Conservation (phyloP, 2,113 vertebrate species). For the Scophthalmus maximus region DNA sequence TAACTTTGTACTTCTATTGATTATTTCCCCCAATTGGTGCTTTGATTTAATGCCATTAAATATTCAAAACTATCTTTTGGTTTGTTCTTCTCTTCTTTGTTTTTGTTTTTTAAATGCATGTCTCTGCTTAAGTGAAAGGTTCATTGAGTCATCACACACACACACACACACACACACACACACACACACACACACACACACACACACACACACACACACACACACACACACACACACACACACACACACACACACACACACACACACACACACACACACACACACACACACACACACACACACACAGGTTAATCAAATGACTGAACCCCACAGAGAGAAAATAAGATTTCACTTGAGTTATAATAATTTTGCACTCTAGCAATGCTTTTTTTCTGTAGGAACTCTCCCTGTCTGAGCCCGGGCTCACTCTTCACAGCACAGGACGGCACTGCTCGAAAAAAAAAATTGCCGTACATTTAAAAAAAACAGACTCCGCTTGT, state of each 20-base stretch:
- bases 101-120: background rate
- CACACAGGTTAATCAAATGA: slow-evolving; percentile 43
- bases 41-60: slow-evolving; percentile 55
- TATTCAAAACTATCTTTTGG: slow-evolving; percentile 8
- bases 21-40: background rate
- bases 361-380: slow-evolving; percentile 45
- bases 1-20: background rate
- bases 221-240: slow-evolving; percentile 3
- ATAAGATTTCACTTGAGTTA: slow-evolving; percentile 41
- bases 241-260: slow-evolving; percentile 17
- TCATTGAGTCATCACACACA: background rate
- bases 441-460: slow-evolving; percentile 6
- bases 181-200: background rate
- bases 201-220: background rate
- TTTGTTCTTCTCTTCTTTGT: slow-evolving; percentile 10
- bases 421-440: slow-evolving; percentile 44
- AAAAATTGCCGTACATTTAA: slow-evolving; percentile 11
- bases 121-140: slow-evolving; percentile 8
- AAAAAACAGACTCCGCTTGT: slow-evolving; percentile 39
- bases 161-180: slow-evolving; percentile 4
- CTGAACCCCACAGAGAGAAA: slow-evolving; percentile 45
- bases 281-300: slow-evolving; percentile 23
- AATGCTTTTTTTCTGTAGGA: slow-evolving; percentile 24
- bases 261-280: slow-evolving; percentile 18
- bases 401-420: slow-evolving; percentile 37